Base-by-base conservation (phyloP, 2,888 invertebrate species). In the Crepidodera aurea region DNA sequence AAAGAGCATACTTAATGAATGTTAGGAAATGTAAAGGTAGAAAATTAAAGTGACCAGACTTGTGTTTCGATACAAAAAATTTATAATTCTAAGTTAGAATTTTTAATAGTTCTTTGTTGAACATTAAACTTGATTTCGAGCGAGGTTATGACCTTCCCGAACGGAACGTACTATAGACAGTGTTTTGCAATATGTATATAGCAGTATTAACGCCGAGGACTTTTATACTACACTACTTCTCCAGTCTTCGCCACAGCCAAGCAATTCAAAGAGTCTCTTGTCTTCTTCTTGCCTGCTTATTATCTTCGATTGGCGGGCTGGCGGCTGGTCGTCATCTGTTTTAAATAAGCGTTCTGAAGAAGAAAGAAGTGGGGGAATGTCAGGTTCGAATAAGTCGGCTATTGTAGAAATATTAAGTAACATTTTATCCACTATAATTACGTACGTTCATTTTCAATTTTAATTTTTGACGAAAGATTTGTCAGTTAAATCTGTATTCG, bases 211-310 rank as follows among this genome's bases (percentile, higher is more conserved):
- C 18, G 18, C 1, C 40, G 40, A 40, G 40, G 40, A 13, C 10
- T 34, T 12, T 34, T 40, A 40, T 40, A 16, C 18, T 18, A 16
- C 18, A 40, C 40, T 12, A 10, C 40, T 48, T 48, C 13, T 27
- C 6, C 15, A 50, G 48, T 58, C 37, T 50, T 53, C 48, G 54
- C 48, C 25, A 16, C 16, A 18, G 55, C 40, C 46, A 51, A 48
- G 63, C 59, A 40, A 51, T 55, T 51, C 40, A 40, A 59, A 55
- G 55, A 39, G 29, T 51, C 48, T 58, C 62, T 63, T 51, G 63
- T 59, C 63, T 63, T 63, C 63, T 54, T n/a, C n/a, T 63, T 42
- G 42, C 40, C 44, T 58, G 63, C 57, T 63, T 63, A 63, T 63
- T 63, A 63, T 59, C 54, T 25, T 50, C 59, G 51, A 63, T 59